phyloP scores from a whole-genome alignment of 2,113 vertebrate species.

The Aptenodytes patagonicus region DNA sequence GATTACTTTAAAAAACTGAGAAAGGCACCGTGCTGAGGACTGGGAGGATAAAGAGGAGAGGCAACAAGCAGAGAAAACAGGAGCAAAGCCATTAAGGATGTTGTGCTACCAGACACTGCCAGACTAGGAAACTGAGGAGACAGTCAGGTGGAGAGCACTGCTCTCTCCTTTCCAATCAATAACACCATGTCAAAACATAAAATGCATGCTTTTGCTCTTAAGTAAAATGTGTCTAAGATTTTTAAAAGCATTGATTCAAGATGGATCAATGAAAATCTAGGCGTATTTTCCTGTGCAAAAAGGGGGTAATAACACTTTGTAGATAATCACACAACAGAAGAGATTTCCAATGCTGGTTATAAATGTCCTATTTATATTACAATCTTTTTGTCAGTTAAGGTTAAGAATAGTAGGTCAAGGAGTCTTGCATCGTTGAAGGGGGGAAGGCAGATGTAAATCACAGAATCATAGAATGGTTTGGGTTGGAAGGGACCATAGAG shows the following conservation, averaged over 20 bases:
- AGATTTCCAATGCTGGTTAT: conserved; percentile 55
- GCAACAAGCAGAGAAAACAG: conserved; percentile 74
- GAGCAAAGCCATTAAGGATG: conserved; percentile 94
- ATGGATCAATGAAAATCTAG: conserved; percentile 91
- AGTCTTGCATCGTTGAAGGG: conserved; percentile 7
- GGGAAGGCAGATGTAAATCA: not conserved
- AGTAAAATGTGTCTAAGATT: conserved; percentile 96
- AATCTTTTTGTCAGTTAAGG: conserved; percentile 63
- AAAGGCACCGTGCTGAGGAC: conserved; percentile 74
- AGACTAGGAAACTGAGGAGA: conserved; percentile 65
- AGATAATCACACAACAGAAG: conserved; percentile 80
- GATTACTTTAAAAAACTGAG: conserved; percentile 87
- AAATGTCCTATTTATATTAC: conserved; percentile 72
- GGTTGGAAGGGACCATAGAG: too few relatives aligned
- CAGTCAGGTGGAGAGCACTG: conserved; percentile 70
- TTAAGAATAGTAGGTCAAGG: conserved; percentile 72
- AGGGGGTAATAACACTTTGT: conserved; percentile 87
- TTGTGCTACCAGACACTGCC: conserved; percentile 84
- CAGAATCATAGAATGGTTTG: too few relatives aligned
- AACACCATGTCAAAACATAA: conserved; percentile 95
- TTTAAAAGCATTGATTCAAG: conserved; percentile 98
- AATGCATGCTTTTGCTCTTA: conserved; percentile 98
- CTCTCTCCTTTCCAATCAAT: conserved; percentile 82
- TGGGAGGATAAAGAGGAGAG: conserved; percentile 70
- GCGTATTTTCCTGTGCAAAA: conserved; percentile 85